Evolutionary conservation across 1,140 invertebrate species (phyloP).

Genomic region (Dendroctonus valens): DNA sequence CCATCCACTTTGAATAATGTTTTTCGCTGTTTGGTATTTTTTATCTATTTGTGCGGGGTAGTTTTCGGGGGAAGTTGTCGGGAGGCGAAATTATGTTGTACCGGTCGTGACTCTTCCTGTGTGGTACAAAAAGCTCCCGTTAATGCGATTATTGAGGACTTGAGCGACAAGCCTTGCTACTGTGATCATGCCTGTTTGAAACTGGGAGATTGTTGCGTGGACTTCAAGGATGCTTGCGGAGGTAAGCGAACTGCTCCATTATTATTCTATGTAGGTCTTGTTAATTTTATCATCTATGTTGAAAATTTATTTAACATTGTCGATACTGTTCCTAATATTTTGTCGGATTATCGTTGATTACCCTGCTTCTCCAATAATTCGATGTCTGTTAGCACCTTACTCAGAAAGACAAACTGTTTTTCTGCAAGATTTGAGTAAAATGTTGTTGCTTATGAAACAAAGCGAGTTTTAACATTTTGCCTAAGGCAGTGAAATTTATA

Average conservation of each 20-base stretch:
- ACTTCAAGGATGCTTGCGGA: constrained; percentile 82
- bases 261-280: not conserved
- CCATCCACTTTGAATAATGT: no score
- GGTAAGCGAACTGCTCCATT: constrained; percentile 58
- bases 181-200: constrained; percentile 87
- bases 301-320: no score
- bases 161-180: constrained; percentile 81
- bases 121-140: constrained; percentile 80
- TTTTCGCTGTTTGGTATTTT: constrained; percentile 7
- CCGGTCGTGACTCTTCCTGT: constrained; percentile 80
- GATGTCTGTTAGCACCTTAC: no score
- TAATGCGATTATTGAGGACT: constrained; percentile 77
- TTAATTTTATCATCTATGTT: no score
- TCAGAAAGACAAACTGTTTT: no score
- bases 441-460: no score
- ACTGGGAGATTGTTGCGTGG: constrained; percentile 79
- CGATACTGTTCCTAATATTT: no score
- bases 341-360: no score
- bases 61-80: constrained; percentile 63
- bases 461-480: no score
- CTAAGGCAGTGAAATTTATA: no score
- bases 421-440: no score
- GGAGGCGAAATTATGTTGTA: constrained; percentile 74
- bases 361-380: no score
- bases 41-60: constrained; percentile 16